Conservation (phyloP, 2,888 invertebrate genomes). For the Syrphus vitripennis region DNA sequence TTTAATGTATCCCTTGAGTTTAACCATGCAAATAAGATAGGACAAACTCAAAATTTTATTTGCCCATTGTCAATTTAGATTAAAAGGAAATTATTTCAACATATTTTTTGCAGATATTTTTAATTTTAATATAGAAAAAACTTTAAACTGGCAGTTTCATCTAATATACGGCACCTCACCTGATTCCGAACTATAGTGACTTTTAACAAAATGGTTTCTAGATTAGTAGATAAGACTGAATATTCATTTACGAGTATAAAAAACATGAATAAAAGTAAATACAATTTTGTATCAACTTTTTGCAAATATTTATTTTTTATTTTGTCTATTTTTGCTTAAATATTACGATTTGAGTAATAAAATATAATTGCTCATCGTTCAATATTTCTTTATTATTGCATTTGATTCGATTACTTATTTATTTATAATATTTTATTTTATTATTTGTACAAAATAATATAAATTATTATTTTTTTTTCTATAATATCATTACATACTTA, state of each 20-base stretch:
- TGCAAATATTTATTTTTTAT: not conserved
- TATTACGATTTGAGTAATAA: slow-evolving; percentile 50
- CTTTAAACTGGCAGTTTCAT: no score
- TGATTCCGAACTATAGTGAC: no score
- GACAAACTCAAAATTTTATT: no score
- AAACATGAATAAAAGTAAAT: not conserved
- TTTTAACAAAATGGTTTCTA: no score
- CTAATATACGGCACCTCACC: no score
- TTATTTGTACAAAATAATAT: slow-evolving; percentile 49
- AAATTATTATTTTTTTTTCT: slow-evolving; percentile 48
- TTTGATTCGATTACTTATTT: slow-evolving; percentile 56
- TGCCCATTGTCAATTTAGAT: no score
- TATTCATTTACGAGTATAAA: not conserved
- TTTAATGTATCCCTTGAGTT: no score
- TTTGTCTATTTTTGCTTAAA: slow-evolving; percentile 31
- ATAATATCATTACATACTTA: slow-evolving; percentile 35
- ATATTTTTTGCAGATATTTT: no score
- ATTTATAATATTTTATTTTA: slow-evolving; percentile 20
- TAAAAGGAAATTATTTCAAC: no score
- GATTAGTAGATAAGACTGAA: no score
- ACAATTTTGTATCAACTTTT: not conserved
- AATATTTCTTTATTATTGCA: slow-evolving; percentile 50
- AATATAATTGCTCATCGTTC: slow-evolving; percentile 62
- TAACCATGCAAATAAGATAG: no score
- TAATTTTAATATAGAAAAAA: no score